phyloP scores from a whole-genome alignment of 2,113 vertebrate species.

The Acanthisitta chloris region DNA sequence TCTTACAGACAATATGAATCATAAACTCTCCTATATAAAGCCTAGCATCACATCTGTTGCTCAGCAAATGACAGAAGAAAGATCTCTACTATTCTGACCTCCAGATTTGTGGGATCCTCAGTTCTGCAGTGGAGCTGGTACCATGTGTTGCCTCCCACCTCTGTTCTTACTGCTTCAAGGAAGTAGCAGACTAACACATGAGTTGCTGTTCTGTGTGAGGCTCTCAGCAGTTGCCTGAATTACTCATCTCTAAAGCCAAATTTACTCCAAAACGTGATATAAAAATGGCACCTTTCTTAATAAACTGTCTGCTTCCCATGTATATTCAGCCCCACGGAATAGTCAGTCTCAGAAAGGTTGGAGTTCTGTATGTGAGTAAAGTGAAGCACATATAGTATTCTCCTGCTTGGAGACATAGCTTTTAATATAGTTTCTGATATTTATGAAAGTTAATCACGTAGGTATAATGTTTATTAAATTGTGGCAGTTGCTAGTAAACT shows the following conservation, averaged over 20 bases:
- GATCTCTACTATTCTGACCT: conserved; percentile 15
- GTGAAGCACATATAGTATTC: not conserved
- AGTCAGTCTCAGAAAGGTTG: not conserved
- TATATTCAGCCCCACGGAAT: not conserved
- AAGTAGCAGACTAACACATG: conserved; percentile 61
- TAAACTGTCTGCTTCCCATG: not conserved
- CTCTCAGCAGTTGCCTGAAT: conserved; percentile 54
- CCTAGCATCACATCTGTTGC: conserved; percentile 4
- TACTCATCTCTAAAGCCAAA: conserved; percentile 57
- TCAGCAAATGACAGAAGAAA: not conserved
- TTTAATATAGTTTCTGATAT: not conserved
- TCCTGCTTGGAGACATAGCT: not conserved
- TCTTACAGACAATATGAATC: not conserved
- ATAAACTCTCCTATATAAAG: not conserved
- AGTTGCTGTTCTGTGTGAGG: conserved; percentile 29
- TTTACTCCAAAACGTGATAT: conserved; percentile 55
- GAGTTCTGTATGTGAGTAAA: not conserved
- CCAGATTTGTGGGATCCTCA: not conserved
- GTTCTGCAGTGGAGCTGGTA: conserved; percentile 18
- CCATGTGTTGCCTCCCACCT: conserved; percentile 64
- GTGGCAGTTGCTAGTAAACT: not conserved
- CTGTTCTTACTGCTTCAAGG: conserved; percentile 50
- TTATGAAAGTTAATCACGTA: not conserved
- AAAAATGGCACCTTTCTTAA: conserved; percentile 53
- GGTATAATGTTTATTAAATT: conserved; percentile 14